Evolutionary conservation across 2,113 vertebrate species (phyloP), one percentile per base, ranked within the genome.

Genomic region (Heptranchias perlo): DNA sequence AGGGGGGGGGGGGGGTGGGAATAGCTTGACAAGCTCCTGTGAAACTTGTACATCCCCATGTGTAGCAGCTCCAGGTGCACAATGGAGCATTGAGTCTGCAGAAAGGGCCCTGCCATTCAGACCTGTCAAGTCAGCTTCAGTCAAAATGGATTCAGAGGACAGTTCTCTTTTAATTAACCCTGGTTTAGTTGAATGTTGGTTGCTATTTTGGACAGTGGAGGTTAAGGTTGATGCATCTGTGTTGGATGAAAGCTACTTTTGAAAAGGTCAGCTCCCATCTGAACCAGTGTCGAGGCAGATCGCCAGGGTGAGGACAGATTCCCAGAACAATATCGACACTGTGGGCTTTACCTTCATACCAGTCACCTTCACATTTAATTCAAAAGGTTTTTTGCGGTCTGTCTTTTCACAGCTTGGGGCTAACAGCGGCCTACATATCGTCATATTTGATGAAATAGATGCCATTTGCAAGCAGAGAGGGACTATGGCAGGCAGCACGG

Each of bases 401-500:
- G 73, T 96, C 67, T 76, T 58, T 96, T 58, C 28, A 0, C 95
- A 99, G 99, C 98, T 99, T 1, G 99, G 99, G 10, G 98, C 98
- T 35, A 99, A 99, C 97, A 99, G 99, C 14, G 99, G 99, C 18
- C 98, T 99, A 44, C 99, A 99, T 96, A 99, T 99, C 97, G 99
- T 99, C 97, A 99, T 99, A 97, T 99, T 99, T 65, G 99, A 99
- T 96, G 99, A 99, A 97, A 99, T 99, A 0, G 99, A 99, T 65
- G 99, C 99, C 18, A 99, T 99, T 97, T 99, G 99, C 96, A 99
- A 99, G 97, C 99, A 99, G 97, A 98, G 99, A 67, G 99, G 99
- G 93, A 99, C 99, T 97, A 99, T 99, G 99, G 99, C 99, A 0
- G 99, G 99, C 0, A 99, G 99, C 97, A 99, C 99, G 0, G 99